Conservation (phyloP, 2,113 vertebrate species). For the Macaca fascicularis region DNA sequence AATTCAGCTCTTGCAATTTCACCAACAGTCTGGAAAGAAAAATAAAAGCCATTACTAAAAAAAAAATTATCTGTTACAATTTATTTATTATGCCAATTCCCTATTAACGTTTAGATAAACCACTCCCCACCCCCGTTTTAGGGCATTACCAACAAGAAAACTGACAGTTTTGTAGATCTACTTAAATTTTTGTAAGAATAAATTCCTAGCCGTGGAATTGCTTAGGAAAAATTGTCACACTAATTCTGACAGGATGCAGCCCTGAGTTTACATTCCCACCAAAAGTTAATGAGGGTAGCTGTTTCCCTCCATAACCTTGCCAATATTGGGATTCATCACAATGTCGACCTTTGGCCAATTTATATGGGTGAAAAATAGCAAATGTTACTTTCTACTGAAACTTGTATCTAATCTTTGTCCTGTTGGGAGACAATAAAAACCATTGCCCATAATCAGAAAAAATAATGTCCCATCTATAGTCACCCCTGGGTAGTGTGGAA, state of each 20-base stretch:
- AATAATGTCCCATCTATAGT: background rate
- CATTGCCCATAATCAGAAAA: background rate
- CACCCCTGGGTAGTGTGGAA: background rate
- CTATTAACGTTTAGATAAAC: background rate
- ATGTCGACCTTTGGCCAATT: background rate
- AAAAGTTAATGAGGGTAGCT: background rate
- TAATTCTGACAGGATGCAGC: background rate
- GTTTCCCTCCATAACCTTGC: background rate
- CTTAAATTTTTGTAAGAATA: background rate
- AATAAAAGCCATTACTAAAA: slow-evolving; percentile 18
- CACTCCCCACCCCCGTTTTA: background rate
- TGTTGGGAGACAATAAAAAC: background rate
- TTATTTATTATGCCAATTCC: background rate
- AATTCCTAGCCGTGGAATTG: background rate
- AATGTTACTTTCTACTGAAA: background rate
- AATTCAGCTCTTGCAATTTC: slow-evolving; percentile 96
- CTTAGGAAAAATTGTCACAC: background rate
- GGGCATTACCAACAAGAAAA: background rate
- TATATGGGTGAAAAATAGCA: background rate
- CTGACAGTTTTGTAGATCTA: background rate
- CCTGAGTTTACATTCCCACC: background rate
- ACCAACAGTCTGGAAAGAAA: slow-evolving; percentile 91
- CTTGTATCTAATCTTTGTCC: background rate
- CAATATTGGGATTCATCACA: background rate
- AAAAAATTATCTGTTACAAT: background rate